A percentile compares a stretch with the other conserved stretches of the same genome.
Conservation (phyloP, 2,113 vertebrate genomes). For the Brachyhypopomus occidentalis region DNA sequence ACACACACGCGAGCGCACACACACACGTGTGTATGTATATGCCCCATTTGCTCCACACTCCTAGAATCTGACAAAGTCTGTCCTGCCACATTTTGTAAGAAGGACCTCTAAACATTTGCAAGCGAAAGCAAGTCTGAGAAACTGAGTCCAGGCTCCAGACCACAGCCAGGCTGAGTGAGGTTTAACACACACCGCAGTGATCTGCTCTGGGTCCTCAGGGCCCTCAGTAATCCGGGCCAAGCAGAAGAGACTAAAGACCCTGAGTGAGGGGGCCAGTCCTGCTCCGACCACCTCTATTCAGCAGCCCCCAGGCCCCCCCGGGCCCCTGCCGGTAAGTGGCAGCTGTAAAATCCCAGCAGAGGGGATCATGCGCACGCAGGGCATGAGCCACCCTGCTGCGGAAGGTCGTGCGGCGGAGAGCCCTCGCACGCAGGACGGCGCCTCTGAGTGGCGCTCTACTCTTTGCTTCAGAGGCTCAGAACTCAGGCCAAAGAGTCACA, state of each 20-base stretch:
- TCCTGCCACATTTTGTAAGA: too few relatives aligned
- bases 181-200: not conserved
- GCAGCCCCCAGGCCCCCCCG: slow-evolving; percentile 32
- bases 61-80: too few relatives aligned
- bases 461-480: not conserved
- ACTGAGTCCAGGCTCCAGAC: not conserved
- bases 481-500: slow-evolving; percentile 19
- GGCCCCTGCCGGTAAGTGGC: slow-evolving; percentile 68
- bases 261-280: slow-evolving; percentile 58
- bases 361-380: slow-evolving; percentile 60
- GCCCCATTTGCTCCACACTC: too few relatives aligned
- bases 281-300: slow-evolving; percentile 71
- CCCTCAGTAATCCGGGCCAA: slow-evolving; percentile 50
- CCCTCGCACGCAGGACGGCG: slow-evolving; percentile 40
- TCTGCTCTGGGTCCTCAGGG: slow-evolving; percentile 28
- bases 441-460: slow-evolving; percentile 8
- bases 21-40: too few relatives aligned
- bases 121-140: too few relatives aligned
- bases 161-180: not conserved
- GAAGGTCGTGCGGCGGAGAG: slow-evolving; percentile 49
- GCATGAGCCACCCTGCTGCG: slow-evolving; percentile 57
- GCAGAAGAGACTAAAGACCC: slow-evolving; percentile 50
- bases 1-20: too few relatives aligned
- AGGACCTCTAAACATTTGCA: too few relatives aligned
- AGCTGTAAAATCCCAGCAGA: slow-evolving; percentile 73